Evolutionary conservation across 2,113 vertebrate genomes (phyloP).

Genomic region (Marmota monax): DNA sequence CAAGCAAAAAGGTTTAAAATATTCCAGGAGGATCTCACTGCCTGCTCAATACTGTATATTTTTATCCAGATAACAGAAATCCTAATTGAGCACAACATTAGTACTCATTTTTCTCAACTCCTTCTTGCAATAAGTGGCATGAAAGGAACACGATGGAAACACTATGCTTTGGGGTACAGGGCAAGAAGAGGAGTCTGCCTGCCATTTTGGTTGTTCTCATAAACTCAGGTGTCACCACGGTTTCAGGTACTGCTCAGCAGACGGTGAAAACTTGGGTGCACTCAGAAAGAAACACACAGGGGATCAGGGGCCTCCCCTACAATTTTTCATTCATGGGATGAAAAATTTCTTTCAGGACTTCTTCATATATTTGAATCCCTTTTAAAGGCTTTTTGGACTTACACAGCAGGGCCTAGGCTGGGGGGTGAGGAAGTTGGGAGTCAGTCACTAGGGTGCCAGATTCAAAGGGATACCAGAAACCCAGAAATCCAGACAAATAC

Average conservation of each 20-base stretch:
- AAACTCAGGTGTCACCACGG: slow-evolving; percentile 51
- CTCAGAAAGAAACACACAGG: background rate
- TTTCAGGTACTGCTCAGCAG: background rate
- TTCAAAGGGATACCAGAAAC: background rate
- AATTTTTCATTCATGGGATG: slow-evolving; percentile 65
- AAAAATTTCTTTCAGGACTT: slow-evolving; percentile 45
- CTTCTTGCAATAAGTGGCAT: slow-evolving; percentile 75
- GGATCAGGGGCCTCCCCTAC: background rate
- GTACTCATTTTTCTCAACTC: slow-evolving; percentile 76
- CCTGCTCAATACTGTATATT: slow-evolving; percentile 84
- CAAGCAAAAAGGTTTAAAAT: slow-evolving; percentile 89
- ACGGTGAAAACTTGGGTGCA: slow-evolving; percentile 13
- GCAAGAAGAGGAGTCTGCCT: slow-evolving; percentile 67
- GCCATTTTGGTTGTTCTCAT: slow-evolving; percentile 67
- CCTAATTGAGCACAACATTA: slow-evolving; percentile 83
- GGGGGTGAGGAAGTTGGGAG: background rate
- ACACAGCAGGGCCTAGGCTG: background rate
- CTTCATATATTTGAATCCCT: slow-evolving; percentile 66
- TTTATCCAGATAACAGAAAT: slow-evolving; percentile 84
- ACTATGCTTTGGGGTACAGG: slow-evolving; percentile 50
- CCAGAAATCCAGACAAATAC: background rate
- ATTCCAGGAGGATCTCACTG: slow-evolving; percentile 86
- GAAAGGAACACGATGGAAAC: slow-evolving; percentile 75
- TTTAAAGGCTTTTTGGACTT: slow-evolving; percentile 74
- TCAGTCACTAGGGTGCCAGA: background rate